Conservation (phyloP, 2,113 vertebrate species). For the Lamprotornis superbus region DNA sequence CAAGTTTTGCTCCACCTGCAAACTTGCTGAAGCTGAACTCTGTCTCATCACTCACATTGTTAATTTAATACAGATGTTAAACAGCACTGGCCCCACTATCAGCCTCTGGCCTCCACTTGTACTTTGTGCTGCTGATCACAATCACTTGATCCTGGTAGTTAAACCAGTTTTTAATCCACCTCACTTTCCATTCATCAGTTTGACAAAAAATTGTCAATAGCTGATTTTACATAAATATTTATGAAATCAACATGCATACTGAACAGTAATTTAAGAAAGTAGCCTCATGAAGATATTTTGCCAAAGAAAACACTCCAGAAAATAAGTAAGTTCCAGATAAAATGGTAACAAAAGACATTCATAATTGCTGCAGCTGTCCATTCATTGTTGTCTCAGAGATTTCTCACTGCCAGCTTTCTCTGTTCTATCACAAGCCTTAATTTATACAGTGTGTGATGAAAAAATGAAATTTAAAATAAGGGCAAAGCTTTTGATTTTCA, state of each 20-base stretch:
- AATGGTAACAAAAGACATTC: neutral
- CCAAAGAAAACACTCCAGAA: neutral
- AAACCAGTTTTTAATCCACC: neutral
- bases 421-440: neutral
- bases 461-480: neutral
- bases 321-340: neutral
- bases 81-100: neutral
- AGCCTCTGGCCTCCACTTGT: neutral
- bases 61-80: neutral
- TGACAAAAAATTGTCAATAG: neutral
- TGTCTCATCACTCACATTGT: neutral
- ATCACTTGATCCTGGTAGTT: neutral
- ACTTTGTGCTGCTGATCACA: neutral
- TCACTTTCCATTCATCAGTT: neutral
- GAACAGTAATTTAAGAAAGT: neutral
- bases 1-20: neutral
- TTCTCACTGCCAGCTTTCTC: neutral
- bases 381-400: neutral
- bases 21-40: neutral
- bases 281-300: neutral
- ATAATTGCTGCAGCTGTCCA: neutral
- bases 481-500: neutral
- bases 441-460: neutral
- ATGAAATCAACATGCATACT: neutral
- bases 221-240: neutral